Evolutionary conservation across 2,797 vertebrate genomes (phyloP).

Genomic region (Myiotriccus ornatus): DNA sequence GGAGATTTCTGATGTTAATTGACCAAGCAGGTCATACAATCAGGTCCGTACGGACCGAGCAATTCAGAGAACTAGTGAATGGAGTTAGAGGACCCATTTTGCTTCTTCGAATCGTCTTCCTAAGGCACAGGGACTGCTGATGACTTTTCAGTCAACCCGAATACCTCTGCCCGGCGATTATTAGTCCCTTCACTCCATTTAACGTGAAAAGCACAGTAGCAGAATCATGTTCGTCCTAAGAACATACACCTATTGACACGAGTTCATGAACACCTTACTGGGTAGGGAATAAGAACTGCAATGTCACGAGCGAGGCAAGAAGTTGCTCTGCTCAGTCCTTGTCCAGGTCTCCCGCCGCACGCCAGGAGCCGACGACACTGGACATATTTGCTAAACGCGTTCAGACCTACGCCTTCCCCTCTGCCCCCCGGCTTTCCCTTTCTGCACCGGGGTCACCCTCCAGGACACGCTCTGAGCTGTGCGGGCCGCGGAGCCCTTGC

Average conservation of each 20-base stretch:
- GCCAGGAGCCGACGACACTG: not conserved
- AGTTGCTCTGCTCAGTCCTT: not conserved
- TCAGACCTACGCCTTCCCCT: not conserved
- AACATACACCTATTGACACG: fast-evolving
- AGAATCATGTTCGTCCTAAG: not conserved
- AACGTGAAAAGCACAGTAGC: not conserved
- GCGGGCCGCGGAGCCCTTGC: not conserved
- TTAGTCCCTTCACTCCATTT: not conserved
- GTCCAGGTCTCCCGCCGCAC: not conserved
- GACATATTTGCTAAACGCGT: not conserved
- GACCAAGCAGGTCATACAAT: not conserved
- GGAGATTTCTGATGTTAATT: not conserved
- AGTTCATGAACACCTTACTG: not conserved
- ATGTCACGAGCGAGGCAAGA: not conserved
- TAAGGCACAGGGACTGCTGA: not conserved
- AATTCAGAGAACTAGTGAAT: not conserved
- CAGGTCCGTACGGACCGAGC: not conserved
- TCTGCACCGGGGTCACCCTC: not conserved
- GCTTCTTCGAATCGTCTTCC: not conserved
- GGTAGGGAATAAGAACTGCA: not conserved
- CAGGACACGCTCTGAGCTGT: not conserved
- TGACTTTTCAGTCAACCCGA: not conserved
- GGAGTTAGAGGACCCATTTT: not conserved
- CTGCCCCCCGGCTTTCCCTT: not conserved
- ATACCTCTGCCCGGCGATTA: not conserved